Base-by-base conservation (phyloP, 1,140 invertebrate species). In the Apolygus lucorum region DNA sequence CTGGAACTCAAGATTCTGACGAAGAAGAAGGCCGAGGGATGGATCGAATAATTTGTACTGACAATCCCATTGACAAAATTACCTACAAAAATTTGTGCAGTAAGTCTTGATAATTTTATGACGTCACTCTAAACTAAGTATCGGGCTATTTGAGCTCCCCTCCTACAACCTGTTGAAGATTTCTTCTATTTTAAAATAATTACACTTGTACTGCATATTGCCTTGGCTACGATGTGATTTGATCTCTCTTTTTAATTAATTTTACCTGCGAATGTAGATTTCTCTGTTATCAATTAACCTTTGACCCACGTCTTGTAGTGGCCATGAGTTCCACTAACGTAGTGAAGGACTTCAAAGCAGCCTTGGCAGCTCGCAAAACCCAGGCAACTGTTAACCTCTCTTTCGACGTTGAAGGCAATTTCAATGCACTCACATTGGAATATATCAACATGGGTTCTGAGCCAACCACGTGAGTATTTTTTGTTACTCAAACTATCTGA, bases 1-100 rank as follows among this genome's bases (percentile, higher is more conserved):
- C 54, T 8, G 54, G 54, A 59, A 59, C 54, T 22, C 54, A 59
- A 59, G 54, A 59, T 59, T 59, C 54, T 8, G 54, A 59, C 22
- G 54, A 59, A 59, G 54, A 59, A 24, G 54, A 59, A 22, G 54
- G 54, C 4, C 11, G 54, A 59, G 54, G 54, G 22, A 59, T 59
- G 54, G 54, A 59, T 24, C 11, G 22, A 22, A 59, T 59, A 13
- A 59, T 59, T 17, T 14, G 13, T 21, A 59, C 54, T 4, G 54
- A 59, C 22, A 59, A 59, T 59, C 54, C 54, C 22, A 59, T 59
- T 21, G 54, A 59, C 54, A 59, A 59, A 21, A 59, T 59, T 11
- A 13, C 11, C 4, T 59, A 59, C 22, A 59, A 59, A 24, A 59
- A 59, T 21, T 24, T 59, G 11, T 59, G 54, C 54, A 59, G 54